Conservation (phyloP, 2,797 vertebrate genomes). For the Thalassophryne amazonica region DNA sequence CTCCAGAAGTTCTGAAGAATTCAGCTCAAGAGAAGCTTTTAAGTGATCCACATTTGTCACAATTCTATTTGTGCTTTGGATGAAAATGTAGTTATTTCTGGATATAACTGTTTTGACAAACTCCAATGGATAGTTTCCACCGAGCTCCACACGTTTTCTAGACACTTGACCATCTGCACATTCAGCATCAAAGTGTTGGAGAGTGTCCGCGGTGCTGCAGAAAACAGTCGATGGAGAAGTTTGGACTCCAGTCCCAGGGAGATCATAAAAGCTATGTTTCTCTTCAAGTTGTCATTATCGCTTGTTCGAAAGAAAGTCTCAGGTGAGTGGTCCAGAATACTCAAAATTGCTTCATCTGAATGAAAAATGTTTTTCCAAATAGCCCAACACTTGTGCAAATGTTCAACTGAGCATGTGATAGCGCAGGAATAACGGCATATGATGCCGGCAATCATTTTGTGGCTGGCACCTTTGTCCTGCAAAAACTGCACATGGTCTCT, state of each 20-base stretch:
- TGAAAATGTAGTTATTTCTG: conserved; percentile 81
- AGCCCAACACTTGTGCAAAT: conserved; percentile 78
- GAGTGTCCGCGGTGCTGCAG: conserved; percentile 78
- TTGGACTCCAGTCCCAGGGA: conserved; percentile 74
- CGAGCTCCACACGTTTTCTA: conserved; percentile 65
- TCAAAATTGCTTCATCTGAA: conserved; percentile 76
- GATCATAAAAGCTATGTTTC: conserved; percentile 78
- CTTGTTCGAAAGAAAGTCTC: conserved; percentile 83
- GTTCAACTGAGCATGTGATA: conserved; percentile 74
- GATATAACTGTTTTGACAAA: conserved; percentile 76
- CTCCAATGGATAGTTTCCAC: conserved; percentile 56
- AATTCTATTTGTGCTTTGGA: conserved; percentile 79
- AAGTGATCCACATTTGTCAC: conserved; percentile 72
- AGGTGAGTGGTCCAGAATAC: conserved; percentile 76
- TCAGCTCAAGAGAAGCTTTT: conserved; percentile 62
- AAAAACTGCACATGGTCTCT: conserved; percentile 74
- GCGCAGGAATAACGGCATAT: conserved; percentile 81
- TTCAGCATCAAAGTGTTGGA: conserved; percentile 82
- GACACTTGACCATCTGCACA: conserved; percentile 73
- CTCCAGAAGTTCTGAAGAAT: conserved; percentile 59
- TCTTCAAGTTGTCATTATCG: conserved; percentile 76
- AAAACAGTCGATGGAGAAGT: conserved; percentile 75
- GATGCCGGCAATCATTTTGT: conserved; percentile 71
- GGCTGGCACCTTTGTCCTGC: conserved; percentile 70
- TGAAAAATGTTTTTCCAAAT: conserved; percentile 82